phyloP scores from a whole-genome alignment of 2,113 vertebrate genomes.

The human region GRCh38 chr18:36772501-36773000 shows the following conservation, averaged over 20 bases:
- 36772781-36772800: neutral
- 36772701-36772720: neutral
- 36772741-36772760: neutral
- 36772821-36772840: neutral
- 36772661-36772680: neutral
- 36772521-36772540: conserved; percentile 17
- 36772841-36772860: neutral
- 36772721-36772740: neutral
- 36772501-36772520: conserved; percentile 31
- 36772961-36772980: neutral
- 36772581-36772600: neutral
- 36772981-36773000: neutral
- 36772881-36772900: neutral
- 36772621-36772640: neutral
- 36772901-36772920: neutral
- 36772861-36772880: neutral
- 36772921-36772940: neutral
- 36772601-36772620: neutral
- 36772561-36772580: neutral
- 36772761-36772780: neutral
- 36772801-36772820: neutral
- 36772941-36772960: neutral
- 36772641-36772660: neutral
- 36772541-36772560: conserved; percentile 27
- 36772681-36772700: neutral